Base-by-base conservation (phyloP, 2,113 vertebrate genomes). In the Burhinus oedicnemus region DNA sequence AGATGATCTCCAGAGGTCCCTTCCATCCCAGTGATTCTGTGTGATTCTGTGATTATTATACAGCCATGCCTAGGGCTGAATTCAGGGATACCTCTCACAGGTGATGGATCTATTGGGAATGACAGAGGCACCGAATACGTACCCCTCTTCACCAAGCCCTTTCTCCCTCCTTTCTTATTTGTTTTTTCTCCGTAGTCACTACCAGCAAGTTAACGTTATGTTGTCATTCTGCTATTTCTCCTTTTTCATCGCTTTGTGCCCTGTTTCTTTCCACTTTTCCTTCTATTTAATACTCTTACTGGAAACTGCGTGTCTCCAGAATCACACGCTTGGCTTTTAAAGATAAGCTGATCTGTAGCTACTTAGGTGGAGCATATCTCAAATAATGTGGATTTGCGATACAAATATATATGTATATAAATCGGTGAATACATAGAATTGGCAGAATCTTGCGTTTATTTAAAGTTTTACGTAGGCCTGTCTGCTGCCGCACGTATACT, bases 331-430 rank as follows among this genome's bases (percentile, higher is more conserved):
- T 6, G 1, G 47, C 57, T 87, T 44, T 65, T 40, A 12, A 15
- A 89, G 84, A 93, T 91, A 93, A 95, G 78, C 74, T 34, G 52
- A 70, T 84, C 81, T 51, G 55, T 30, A 94, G 69, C 80, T 84
- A 1, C 81, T 79, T 74, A 89, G 57, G 65, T 6, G 23, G 42
- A 85, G 57, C 66, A 52, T 89, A 52, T 91, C 83, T 96, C 84
- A 16, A 75, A 51, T 66, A 74, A 51, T 0, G 2, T 10, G 5
- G 10, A 2, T 19, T 47, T 22, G 32, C 0, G 4, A 78, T 89
- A 71, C 2, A 29, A 54, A 38, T 21, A 49, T 11, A 51, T 26
- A 40, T 11, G 40, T 14, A 27, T 49, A 65, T 29, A 47, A 68
- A 34, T 8, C 4, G 1, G 26, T 4, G 38, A 82, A 87, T 52